Base-by-base conservation (phyloP, 2,113 vertebrate genomes). In the Calyptommatus sinebrachiatus region DNA sequence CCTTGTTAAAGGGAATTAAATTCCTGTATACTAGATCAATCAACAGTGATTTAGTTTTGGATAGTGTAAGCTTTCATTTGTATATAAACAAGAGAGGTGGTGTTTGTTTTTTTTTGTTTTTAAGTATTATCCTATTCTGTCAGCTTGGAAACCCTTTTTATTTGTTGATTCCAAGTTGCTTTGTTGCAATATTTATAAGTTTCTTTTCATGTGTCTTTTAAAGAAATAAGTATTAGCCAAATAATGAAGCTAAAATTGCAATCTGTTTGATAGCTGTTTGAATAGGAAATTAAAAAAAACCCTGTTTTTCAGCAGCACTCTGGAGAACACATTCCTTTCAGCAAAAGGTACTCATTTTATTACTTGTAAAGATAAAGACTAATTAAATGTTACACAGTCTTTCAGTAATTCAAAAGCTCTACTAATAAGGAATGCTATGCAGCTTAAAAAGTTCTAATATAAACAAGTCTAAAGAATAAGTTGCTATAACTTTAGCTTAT, bases 311-410 rank as follows among this genome's bases (percentile, higher is more conserved):
- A 57, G 78, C 2, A 0, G 66, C 65, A 86, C 0, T 1, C 86
- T 0, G 0, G 60, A 89, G 86, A 71, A 79, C 83, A 46, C 84
- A 83, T 89, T 83, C 88, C 87, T 86, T 84, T 88, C 18, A 86
- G 91, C 85, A 90, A 88, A 92, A 92, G 82, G 69, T 86, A 72
- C 79, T 89, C 4, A 1, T 88, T 92, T 91, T 90, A 88, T 90
- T 86, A 84, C 87, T 89, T 92, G 91, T 93, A 91, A 89, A 91
- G 89, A 87, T 93, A 93, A 93, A 90, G 89, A 72, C 84, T 92
- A 92, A 93, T 93, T 93, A 92, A 92, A 91, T 87, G 88, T 85
- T 92, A 89, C 88, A 90, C 83, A 85, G 86, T 53, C 76, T 88
- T 92, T 86, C 85, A 88, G 72, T 88, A 88, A 90, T 89, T 89